phyloP scores from a whole-genome alignment of 2,888 invertebrate genomes.

The Lycaena phlaeas region DNA sequence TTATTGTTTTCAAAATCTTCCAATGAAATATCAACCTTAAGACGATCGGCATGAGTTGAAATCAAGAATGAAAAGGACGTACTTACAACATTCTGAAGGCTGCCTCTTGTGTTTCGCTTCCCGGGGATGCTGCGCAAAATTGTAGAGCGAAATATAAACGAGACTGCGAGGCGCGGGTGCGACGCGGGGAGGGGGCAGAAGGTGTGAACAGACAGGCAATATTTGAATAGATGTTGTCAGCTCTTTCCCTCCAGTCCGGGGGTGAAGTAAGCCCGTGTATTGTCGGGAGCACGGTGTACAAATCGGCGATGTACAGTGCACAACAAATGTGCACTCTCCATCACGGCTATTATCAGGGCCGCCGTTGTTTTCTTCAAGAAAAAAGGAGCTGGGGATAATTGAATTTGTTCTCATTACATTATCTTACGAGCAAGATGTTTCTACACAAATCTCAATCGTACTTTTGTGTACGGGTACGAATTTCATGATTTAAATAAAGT shows the following conservation, averaged over 20 bases:
- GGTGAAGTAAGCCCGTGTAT: slow-evolving; percentile 43
- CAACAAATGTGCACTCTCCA: slow-evolving; percentile 62
- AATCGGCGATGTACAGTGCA: slow-evolving; percentile 59
- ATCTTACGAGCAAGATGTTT: slow-evolving; percentile 50
- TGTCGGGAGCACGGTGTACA: slow-evolving; percentile 63
- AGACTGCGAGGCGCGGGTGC: slow-evolving; percentile 72
- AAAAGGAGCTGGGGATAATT: slow-evolving; percentile 58
- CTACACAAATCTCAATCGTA: slow-evolving; percentile 25
- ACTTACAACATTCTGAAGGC: slow-evolving; percentile 51
- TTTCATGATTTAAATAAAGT: too few relatives aligned
- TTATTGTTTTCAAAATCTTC: slow-evolving; percentile 21
- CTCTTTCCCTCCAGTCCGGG: slow-evolving; percentile 46
- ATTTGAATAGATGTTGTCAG: slow-evolving; percentile 66
- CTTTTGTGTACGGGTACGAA: too few relatives aligned
- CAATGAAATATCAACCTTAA: slow-evolving; percentile 26
- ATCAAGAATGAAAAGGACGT: slow-evolving; percentile 19
- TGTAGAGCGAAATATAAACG: slow-evolving; percentile 73
- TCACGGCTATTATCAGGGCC: slow-evolving; percentile 50
- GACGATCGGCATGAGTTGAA: slow-evolving; percentile 16
- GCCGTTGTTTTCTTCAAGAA: slow-evolving; percentile 30
- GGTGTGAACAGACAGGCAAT: slow-evolving; percentile 66
- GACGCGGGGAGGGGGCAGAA: slow-evolving; percentile 39
- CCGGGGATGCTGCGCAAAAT: slow-evolving; percentile 75
- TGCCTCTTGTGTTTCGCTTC: slow-evolving; percentile 64
- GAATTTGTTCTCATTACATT: slow-evolving; percentile 64